These are phyloP conservation scores for Pteropus rufus DNA, from an alignment of 2,797 vertebrate genomes.

Conservation along the genomic window DNA sequence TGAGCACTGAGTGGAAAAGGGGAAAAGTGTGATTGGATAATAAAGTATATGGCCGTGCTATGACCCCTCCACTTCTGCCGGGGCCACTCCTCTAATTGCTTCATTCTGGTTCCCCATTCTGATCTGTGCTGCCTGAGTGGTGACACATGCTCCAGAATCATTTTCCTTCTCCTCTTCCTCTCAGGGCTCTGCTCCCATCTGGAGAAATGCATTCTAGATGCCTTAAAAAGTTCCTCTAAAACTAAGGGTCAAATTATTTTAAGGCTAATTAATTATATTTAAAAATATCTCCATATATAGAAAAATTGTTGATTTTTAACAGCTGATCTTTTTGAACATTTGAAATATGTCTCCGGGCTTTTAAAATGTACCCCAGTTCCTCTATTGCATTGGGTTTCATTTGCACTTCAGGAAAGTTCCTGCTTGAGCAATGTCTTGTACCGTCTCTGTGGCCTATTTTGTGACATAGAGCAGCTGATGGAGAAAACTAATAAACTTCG, in stretches of 20 bases:
- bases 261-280: neutral
- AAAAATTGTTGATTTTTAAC: neutral
- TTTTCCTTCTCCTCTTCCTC: neutral
- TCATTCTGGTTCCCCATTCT: neutral
- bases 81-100: neutral
- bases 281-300: neutral
- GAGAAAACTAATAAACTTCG: neutral
- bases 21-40: neutral
- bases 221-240: neutral
- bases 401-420: neutral
- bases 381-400: neutral
- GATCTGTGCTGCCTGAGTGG: neutral
- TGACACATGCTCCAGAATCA: neutral
- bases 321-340: neutral
- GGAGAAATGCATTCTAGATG: neutral
- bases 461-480: neutral
- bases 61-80: neutral
- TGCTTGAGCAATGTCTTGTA: neutral
- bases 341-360: neutral
- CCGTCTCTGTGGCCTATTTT: neutral
- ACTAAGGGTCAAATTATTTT: neutral
- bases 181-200: neutral
- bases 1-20: neutral
- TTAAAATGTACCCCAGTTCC: neutral
- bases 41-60: fast-evolving